phyloP scores from a whole-genome alignment of 2,888 invertebrate genomes.

The Malacosoma neustria region DNA sequence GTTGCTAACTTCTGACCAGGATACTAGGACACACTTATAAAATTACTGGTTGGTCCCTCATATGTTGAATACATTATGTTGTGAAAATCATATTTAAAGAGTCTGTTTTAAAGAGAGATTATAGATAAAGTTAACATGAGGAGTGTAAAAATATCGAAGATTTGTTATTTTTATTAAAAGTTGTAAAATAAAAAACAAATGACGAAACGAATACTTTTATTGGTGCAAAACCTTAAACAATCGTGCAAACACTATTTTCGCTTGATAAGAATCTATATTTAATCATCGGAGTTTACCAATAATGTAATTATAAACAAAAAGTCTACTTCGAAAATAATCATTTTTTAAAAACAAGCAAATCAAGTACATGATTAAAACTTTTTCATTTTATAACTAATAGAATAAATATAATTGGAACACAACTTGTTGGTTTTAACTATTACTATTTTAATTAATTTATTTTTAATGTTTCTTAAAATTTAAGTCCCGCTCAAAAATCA shows the following conservation, averaged over 20 bases:
- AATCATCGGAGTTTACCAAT: neutral
- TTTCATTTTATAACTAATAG: conserved; percentile 25
- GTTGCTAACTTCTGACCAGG: no score
- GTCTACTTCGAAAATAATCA: conserved; percentile 37
- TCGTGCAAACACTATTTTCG: conserved; percentile 30
- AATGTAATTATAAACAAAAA: neutral
- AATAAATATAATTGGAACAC: conserved; percentile 51
- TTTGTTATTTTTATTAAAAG: no score
- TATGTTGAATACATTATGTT: no score
- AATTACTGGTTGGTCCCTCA: no score
- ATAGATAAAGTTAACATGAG: no score
- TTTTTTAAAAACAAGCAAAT: conserved; percentile 58
- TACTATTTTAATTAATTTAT: neutral
- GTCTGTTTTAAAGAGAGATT: no score
- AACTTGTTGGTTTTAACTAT: conserved; percentile 33
- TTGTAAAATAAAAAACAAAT: conserved; percentile 16
- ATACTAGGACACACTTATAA: no score
- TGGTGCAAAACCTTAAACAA: conserved; percentile 55
- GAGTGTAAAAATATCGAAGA: no score
- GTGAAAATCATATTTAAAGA: no score
- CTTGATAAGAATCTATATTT: neutral
- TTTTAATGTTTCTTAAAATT: neutral
- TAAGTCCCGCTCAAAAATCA: neutral
- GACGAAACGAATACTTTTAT: conserved; percentile 37
- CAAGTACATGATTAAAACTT: conserved; percentile 70